phyloP scores from a whole-genome alignment of 2,113 vertebrate species.

The Ophiodon elongatus region DNA sequence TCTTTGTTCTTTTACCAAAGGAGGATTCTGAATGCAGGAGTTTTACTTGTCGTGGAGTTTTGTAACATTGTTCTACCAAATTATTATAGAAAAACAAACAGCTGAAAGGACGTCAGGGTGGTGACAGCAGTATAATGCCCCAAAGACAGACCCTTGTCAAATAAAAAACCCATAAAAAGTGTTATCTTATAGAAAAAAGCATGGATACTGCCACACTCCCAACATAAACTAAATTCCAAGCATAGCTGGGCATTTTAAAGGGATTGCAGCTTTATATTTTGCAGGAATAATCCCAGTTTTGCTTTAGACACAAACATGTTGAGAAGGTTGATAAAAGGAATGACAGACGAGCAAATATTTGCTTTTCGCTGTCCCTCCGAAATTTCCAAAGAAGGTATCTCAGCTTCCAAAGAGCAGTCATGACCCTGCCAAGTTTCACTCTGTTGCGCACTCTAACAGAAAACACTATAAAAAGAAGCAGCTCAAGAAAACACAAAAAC shows the following conservation, averaged over 20 bases:
- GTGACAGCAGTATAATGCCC: not conserved
- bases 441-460: too few relatives aligned
- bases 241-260: not conserved
- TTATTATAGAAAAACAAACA: not conserved
- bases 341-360: not conserved
- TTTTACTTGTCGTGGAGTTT: not conserved
- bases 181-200: not conserved
- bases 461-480: not conserved
- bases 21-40: not conserved
- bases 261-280: not conserved
- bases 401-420: not conserved
- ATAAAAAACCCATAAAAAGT: constrained; percentile 18
- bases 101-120: not conserved
- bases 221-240: constrained; percentile 16
- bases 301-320: not conserved
- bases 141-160: not conserved
- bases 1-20: not conserved
- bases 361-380: not conserved
- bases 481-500: not conserved
- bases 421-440: not conserved
- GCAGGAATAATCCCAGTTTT: not conserved
- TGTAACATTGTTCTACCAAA: not conserved
- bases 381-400: constrained; percentile 6
- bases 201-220: not conserved
- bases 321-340: not conserved